A percentile compares a stretch with the other conserved stretches of the same genome.
Evolutionary conservation across 2,888 invertebrate genomes (phyloP).

Genomic region (Orthonevra nobilis): DNA sequence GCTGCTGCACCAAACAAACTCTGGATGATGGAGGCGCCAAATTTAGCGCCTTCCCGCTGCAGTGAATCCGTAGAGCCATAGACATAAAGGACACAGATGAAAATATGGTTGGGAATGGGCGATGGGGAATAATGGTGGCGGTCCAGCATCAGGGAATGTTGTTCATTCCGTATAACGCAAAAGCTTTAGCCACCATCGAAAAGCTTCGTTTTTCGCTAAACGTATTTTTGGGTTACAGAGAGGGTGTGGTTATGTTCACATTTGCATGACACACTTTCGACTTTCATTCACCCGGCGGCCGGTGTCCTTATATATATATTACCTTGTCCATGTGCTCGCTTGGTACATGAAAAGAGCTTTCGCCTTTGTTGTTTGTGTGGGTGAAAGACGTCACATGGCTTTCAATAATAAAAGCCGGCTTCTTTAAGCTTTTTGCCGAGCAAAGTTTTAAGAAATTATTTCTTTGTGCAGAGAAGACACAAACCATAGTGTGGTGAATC

Average conservation of each 20-base stretch:
- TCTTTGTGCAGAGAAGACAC: constrained; percentile 7
- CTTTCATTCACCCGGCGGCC: constrained; percentile 69
- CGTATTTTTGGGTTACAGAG: constrained; percentile 69
- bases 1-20: constrained; percentile 49
- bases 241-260: constrained; percentile 71
- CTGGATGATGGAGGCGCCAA: constrained; percentile 54
- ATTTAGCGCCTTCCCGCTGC: constrained; percentile 58
- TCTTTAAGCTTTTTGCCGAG: constrained; percentile 9
- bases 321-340: constrained; percentile 29
- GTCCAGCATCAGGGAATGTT: constrained; percentile 44
- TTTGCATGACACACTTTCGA: constrained; percentile 70
- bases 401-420: constrained; percentile 14
- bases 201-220: constrained; percentile 53
- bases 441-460: not conserved
- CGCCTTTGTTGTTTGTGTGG: constrained; percentile 8
- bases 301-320: constrained; percentile 62
- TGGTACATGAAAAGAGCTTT: constrained; percentile 29
- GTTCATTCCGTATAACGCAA: constrained; percentile 52
- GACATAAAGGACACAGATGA: not conserved
- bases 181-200: constrained; percentile 30
- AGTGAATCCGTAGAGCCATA: constrained; percentile 25
- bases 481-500: constrained; percentile 24
- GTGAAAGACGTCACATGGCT: constrained; percentile 57
- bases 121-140: constrained; percentile 2
- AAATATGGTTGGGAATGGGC: constrained; percentile 2